Percentiles rank a stretch among this genome's conserved stretches.
phyloP scores from a whole-genome alignment of 92 coral and sea anemone species.

The Epizoanthus stellaris region DNA sequence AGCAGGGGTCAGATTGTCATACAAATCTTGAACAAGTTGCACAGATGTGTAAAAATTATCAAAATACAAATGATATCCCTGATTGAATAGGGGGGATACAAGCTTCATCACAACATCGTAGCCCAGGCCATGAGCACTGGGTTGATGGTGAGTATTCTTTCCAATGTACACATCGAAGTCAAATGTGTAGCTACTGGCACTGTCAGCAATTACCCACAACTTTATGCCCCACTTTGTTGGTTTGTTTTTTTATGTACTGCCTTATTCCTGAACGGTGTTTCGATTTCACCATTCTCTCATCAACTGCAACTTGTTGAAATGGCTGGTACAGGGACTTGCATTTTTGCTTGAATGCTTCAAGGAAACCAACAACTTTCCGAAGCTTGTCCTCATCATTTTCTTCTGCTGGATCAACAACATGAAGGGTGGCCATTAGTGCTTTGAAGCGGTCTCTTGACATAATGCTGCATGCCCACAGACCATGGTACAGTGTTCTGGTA shows the following conservation, averaged over 20 bases:
- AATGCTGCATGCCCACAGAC: conserved; percentile 73
- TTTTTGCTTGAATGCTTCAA: conserved; percentile 47
- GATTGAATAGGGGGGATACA: conserved; percentile 39
- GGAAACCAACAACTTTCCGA: conserved; percentile 52
- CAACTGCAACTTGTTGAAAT: conserved; percentile 61
- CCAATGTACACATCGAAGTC: conserved; percentile 68
- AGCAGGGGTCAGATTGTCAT: conserved; percentile 42
- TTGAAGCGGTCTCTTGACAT: conserved; percentile 44
- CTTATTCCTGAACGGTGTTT: conserved; percentile 55
- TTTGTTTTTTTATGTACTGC: conserved; percentile 48
- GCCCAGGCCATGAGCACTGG: conserved; percentile 59
- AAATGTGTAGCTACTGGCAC: conserved; percentile 67
- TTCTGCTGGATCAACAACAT: conserved; percentile 61
- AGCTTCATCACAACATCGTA: conserved; percentile 74
- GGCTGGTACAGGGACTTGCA: conserved; percentile 72
- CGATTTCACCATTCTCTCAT: conserved; percentile 73
- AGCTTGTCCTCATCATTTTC: conserved; percentile 68
- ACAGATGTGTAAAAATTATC: conserved; percentile 65
- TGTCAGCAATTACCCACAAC: conserved; percentile 68
- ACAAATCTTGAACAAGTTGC: conserved; percentile 56
- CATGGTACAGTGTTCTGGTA: conserved; percentile 65
- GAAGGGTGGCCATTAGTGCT: conserved; percentile 43
- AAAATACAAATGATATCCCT: conserved; percentile 71
- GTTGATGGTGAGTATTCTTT: conserved; percentile 36
- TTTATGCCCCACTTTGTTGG: conserved; percentile 51